These are phyloP conservation scores for sheep (Ovis aries) DNA, from an alignment of 2,113 vertebrate genomes.

Conservation along the genomic window DNA sequence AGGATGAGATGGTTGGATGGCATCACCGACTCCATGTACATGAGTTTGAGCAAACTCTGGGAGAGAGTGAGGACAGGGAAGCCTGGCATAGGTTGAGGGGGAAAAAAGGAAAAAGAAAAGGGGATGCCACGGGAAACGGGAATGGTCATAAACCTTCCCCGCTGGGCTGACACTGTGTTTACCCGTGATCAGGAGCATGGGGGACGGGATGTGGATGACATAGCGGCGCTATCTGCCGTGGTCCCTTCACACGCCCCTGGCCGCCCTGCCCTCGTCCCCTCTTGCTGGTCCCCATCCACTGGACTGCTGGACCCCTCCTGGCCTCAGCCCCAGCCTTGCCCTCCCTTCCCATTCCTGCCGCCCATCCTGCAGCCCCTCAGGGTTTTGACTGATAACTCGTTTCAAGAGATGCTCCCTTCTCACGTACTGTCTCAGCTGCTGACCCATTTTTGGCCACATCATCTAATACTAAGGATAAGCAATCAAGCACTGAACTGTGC, in stretches of 20 bases:
- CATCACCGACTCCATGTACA: neutral
- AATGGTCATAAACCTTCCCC: too few species aligned
- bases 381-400: too few species aligned
- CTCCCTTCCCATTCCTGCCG: neutral
- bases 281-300: neutral
- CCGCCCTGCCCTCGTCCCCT: neutral
- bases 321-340: neutral
- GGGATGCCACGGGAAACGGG: neutral
- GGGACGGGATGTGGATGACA: fast-evolving
- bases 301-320: neutral
- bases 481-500: neutral
- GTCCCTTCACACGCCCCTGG: fast-evolving
- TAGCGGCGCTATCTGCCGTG: too few species aligned
- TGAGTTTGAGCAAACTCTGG: neutral
- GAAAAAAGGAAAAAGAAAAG: too few species aligned
- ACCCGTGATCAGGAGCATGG: fast-evolving
- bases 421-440: too few species aligned
- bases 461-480: neutral
- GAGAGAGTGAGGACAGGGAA: neutral
- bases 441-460: neutral
- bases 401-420: neutral
- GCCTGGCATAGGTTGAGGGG: neutral
- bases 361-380: neutral
- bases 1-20: neutral
- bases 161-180: fast-evolving